A percentile compares a stretch with the other conserved stretches of the same genome.
phyloP scores from a whole-genome alignment of 2,888 invertebrate genomes.

The Ochropacha duplaris region DNA sequence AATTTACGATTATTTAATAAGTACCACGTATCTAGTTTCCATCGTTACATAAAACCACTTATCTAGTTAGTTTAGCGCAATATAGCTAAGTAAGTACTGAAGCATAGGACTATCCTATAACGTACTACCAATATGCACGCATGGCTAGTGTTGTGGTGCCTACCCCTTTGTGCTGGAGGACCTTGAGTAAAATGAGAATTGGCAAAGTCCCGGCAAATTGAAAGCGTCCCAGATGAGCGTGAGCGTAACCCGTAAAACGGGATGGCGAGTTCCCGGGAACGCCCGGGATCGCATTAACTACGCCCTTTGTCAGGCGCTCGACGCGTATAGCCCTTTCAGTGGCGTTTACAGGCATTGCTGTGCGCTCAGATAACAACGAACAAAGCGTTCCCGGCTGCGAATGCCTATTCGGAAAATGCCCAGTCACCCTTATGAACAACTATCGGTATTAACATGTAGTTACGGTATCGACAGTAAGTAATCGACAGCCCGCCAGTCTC shows the following conservation, averaged over 20 bases:
- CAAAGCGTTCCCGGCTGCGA: constrained; percentile 52
- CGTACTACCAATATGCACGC: constrained; percentile 39
- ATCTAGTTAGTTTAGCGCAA: constrained; percentile 16
- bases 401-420: constrained; percentile 57
- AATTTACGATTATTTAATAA: too few relatives aligned
- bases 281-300: constrained; percentile 49
- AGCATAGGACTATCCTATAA: too few relatives aligned
- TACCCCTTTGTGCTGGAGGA: constrained; percentile 55
- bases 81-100: constrained; percentile 16
- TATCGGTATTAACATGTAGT: constrained; percentile 35
- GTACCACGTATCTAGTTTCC: too few relatives aligned
- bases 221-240: constrained; percentile 57
- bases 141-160: constrained; percentile 49
- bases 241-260: constrained; percentile 41
- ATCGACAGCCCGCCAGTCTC: constrained; percentile 14
- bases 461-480: constrained; percentile 8
- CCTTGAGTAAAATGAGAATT: constrained; percentile 39
- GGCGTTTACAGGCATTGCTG: constrained; percentile 55
- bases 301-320: constrained; percentile 47
- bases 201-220: constrained; percentile 62
- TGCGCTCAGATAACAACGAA: constrained; percentile 60
- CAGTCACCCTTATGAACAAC: constrained; percentile 53
- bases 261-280: constrained; percentile 9
- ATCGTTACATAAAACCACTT: background rate
- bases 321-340: constrained; percentile 39